A percentile compares a stretch with the other conserved stretches of the same genome.
Conservation (phyloP, 2,113 vertebrate species). For the Pituophis catenifer region DNA sequence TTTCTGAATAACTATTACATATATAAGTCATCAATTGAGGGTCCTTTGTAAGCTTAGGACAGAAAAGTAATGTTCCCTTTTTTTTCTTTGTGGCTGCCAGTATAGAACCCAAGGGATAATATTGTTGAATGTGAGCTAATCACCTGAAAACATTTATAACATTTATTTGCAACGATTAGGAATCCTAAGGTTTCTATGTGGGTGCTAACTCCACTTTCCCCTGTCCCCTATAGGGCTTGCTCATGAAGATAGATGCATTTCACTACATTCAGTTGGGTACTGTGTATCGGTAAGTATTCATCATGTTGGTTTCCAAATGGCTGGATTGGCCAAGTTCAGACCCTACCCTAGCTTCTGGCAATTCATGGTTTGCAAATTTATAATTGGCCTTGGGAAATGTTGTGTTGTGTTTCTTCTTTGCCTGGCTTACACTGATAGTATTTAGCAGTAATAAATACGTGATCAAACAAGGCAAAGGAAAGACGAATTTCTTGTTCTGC, state of each 20-base stretch:
- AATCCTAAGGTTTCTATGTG: neutral
- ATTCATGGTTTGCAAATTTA: neutral
- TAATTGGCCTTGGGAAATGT: neutral
- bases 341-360: neutral
- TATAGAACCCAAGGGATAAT: neutral
- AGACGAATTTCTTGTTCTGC: neutral
- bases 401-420: neutral
- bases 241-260: conserved; percentile 65
- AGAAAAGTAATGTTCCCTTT: no score
- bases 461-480: neutral
- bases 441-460: neutral
- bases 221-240: conserved; percentile 31
- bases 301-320: neutral
- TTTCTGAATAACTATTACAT: neutral
- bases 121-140: neutral
- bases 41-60: neutral
- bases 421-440: neutral
- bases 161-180: neutral
- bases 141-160: neutral
- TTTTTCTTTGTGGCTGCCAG: neutral
- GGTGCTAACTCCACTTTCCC: neutral
- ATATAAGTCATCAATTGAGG: neutral
- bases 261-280: conserved; percentile 83
- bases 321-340: neutral
- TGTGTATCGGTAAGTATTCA: conserved; percentile 72